Base-by-base conservation (phyloP, 2,888 invertebrate genomes). In the Pinctada fucata region DNA sequence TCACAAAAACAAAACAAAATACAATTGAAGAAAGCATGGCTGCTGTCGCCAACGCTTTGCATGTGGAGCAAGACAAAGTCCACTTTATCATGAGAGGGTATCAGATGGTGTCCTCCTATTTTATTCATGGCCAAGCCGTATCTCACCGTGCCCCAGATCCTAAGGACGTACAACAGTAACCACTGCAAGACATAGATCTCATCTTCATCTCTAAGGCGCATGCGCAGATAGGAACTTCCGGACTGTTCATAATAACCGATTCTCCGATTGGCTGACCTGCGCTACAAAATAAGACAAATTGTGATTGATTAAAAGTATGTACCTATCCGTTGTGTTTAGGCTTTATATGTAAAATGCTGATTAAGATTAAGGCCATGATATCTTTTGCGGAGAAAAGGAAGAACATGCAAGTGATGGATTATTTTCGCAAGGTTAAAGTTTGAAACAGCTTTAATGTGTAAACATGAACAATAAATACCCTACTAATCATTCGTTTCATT, bases 1-100 rank as follows among this genome's bases (percentile, higher is more conserved):
- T 84, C 84, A 58, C 70, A 75, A 13, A 81, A 72, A 68, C 82
- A 82, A 49, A 84, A 84, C n/a, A 84, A 58, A 0, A 84, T 31
- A 68, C 75, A 84, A 16, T 82, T 81, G 49, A 67, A 82, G 63
- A 84, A 82, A 0, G 80, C 84, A 65, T 82, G 84, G 2, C 70
- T 70, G 63, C 82, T 80, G 68, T 81, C 84, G 0, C 84, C 84
- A n/a, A 80, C 49, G 51, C 81, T 79, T 63, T 84, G 84, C 16
- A 82, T 69, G 3, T 72, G 66, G 5, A 82, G 50, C 2, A 84
- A 67, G 10, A 79, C 66, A 8, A 64, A 49, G 48, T 80, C 80
- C 1, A 72, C 50, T 48, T n/a, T 5, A 10, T 72, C 16, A 72
- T 48, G 69, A 8, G n/a, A 2, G 31, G 50, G 6, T 8, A 51